A percentile compares a stretch with the other conserved stretches of the same genome.
Evolutionary conservation across 2,113 vertebrate species (phyloP).

Genomic region (Neodontobutis hainanensis): DNA sequence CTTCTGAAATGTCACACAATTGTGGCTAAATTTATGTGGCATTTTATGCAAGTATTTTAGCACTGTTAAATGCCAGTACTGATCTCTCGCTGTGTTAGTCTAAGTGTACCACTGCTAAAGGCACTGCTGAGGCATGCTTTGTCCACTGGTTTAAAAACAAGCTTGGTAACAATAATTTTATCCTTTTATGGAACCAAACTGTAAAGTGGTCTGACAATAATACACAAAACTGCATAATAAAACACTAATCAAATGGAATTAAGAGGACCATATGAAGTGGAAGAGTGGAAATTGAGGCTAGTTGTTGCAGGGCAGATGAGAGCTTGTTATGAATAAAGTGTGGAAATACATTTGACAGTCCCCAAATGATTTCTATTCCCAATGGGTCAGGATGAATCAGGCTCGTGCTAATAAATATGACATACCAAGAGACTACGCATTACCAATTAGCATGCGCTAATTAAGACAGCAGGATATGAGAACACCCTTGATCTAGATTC

Average conservation of each 20-base stretch:
- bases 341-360: constrained; percentile 53
- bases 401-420: constrained; percentile 65
- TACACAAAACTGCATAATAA: not conserved
- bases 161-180: not conserved
- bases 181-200: not conserved
- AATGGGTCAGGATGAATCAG: constrained; percentile 52
- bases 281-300: constrained; percentile 30
- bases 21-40: not conserved
- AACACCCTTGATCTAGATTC: constrained; percentile 74
- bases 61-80: not conserved
- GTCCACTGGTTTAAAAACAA: not conserved
- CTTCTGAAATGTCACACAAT: not conserved
- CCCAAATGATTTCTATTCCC: constrained; percentile 61
- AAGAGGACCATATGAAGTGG: not conserved
- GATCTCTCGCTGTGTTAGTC: not conserved
- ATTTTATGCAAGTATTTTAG: not conserved
- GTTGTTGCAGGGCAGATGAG: constrained; percentile 32
- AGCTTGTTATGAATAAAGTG: constrained; percentile 54
- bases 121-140: no score
- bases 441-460: constrained; percentile 74
- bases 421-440: constrained; percentile 53
- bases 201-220: not conserved
- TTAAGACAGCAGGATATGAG: constrained; percentile 65
- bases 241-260: not conserved
- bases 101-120: not conserved